A percentile compares a stretch with the other conserved stretches of the same genome.
These are phyloP conservation scores for Ylistrum balloti DNA, from an alignment of 1,140 invertebrate species.

Conservation along the genomic window DNA sequence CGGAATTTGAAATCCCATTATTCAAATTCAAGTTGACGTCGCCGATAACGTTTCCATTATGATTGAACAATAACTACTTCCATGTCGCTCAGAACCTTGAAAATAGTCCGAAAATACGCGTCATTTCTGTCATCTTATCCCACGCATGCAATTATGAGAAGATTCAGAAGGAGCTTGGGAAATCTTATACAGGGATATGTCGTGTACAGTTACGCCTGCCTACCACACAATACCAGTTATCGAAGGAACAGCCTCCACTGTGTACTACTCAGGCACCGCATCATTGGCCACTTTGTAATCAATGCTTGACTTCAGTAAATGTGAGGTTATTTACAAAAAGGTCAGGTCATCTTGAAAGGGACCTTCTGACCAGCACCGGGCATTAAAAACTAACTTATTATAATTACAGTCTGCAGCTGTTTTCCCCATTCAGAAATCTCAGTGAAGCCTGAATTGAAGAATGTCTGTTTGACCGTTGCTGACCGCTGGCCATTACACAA, in stretches of 20 bases:
- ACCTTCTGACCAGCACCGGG: neutral
- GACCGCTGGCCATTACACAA: slow-evolving; percentile 4
- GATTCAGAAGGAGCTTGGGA: slow-evolving; percentile 21
- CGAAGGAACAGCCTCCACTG: neutral
- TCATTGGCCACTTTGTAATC: slow-evolving; percentile 33
- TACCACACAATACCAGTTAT: slow-evolving; percentile 5
- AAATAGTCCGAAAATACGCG: neutral
- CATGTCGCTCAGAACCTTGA: neutral
- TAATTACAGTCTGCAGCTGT: neutral
- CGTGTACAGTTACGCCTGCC: neutral
- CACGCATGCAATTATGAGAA: slow-evolving; percentile 34
- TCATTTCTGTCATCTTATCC: slow-evolving; percentile 10
- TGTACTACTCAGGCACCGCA: neutral
- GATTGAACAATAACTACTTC: neutral
- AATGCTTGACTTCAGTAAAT: neutral
- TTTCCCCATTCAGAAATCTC: neutral
- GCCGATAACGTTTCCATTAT: neutral
- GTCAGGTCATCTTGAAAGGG: slow-evolving; percentile 13
- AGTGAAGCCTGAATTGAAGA: neutral
- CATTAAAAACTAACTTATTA: slow-evolving; percentile 19
- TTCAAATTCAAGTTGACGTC: slow-evolving; percentile 27
- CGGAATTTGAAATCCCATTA: slow-evolving; percentile 15
- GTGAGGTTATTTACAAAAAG: slow-evolving; percentile 27
- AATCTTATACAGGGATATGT: neutral
- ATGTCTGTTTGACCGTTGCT: neutral